Evolutionary conservation across 2,888 invertebrate species (phyloP).

Genomic region (Epiblema foenella): DNA sequence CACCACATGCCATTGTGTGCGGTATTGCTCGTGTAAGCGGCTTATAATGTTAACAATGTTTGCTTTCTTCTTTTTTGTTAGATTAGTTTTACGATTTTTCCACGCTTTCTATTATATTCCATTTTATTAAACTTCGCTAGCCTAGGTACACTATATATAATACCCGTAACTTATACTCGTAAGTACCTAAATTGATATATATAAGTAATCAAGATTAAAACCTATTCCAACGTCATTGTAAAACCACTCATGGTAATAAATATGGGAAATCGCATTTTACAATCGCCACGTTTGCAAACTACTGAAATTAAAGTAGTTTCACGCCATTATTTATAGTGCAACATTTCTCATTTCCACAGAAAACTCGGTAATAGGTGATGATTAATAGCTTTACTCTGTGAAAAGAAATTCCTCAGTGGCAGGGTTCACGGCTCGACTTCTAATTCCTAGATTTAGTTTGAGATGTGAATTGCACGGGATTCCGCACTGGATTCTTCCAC

Average conservation of each 20-base stretch:
- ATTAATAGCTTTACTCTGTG: constrained; percentile 50
- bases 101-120: background rate
- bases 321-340: constrained; percentile 41
- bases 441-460: constrained; percentile 68
- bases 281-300: constrained; percentile 41
- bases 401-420: constrained; percentile 59
- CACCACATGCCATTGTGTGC: constrained; percentile 64
- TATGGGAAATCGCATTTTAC: constrained; percentile 40
- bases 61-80: constrained; percentile 25
- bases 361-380: constrained; percentile 42
- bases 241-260: constrained; percentile 33
- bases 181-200: background rate
- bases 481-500: constrained; percentile 55
- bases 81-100: constrained; percentile 10
- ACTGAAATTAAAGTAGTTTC: constrained; percentile 43
- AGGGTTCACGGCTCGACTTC: constrained; percentile 60
- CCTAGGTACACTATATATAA: background rate
- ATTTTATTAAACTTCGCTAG: constrained; percentile 1
- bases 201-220: constrained; percentile 26
- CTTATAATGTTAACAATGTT: constrained; percentile 35
- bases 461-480: constrained; percentile 68
- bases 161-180: too few species aligned
- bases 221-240: constrained; percentile 15
- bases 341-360: constrained; percentile 43
- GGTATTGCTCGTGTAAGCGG: constrained; percentile 61